These are phyloP conservation scores for Rallus crepitans DNA, from an alignment of 2,797 vertebrate genomes.

Conservation along the genomic window DNA sequence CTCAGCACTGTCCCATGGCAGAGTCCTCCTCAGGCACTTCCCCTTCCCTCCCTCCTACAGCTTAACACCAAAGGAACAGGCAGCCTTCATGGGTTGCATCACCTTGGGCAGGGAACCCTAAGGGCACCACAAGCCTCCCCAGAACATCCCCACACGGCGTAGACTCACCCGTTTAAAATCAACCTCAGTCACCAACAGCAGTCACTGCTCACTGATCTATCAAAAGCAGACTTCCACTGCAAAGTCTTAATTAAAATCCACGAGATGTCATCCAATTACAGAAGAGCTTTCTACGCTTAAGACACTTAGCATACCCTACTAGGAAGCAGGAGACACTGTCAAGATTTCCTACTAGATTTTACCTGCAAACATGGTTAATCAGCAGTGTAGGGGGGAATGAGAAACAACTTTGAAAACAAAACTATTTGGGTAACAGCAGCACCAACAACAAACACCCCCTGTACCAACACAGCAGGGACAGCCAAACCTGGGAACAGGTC, in stretches of 20 bases:
- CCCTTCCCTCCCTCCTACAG: background rate
- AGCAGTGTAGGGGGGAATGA: background rate
- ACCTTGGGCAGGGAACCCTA: rapidly evolving
- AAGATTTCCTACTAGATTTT: background rate
- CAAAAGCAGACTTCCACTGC: slow-evolving; percentile 58
- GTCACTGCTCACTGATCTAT: slow-evolving; percentile 42
- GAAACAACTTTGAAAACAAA: background rate
- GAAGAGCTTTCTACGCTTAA: slow-evolving; percentile 59
- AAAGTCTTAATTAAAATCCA: slow-evolving; percentile 74
- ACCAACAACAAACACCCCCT: too few relatives aligned
- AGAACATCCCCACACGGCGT: rapidly evolving
- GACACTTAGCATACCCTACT: slow-evolving; percentile 32
- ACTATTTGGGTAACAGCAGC: background rate
- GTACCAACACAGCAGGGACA: background rate
- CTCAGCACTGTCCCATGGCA: rapidly evolving
- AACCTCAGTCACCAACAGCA: slow-evolving; percentile 18
- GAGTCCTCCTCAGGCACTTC: rapidly evolving
- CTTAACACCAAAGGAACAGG: background rate
- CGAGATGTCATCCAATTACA: slow-evolving; percentile 64
- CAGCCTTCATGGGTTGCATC: background rate
- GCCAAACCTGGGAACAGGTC: background rate
- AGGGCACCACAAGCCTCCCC: background rate
- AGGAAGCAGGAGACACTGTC: background rate
- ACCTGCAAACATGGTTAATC: rapidly evolving
- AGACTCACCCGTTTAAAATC: background rate